Base-by-base conservation (phyloP, 2,797 vertebrate genomes). In the Lepidocolaptes lacrymiger region DNA sequence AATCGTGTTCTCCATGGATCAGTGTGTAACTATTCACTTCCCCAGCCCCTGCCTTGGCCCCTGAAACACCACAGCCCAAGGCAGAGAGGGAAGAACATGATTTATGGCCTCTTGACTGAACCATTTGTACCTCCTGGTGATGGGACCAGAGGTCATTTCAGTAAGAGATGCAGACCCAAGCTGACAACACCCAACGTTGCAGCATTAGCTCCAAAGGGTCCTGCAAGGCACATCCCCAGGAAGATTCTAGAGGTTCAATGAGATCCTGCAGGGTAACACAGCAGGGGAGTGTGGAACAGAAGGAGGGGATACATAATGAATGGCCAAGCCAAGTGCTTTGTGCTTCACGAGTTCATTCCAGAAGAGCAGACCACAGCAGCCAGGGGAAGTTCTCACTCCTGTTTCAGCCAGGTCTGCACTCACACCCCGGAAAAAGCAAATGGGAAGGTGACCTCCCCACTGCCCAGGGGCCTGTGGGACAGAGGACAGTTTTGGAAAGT, bases 1-100 rank as follows among this genome's bases (percentile, higher is more conserved):
- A 15, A 27, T 3, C 0, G 1, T 5, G 6, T 8, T 48, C 58
- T 36, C 30, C 22, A 18, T 1, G 9, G 69, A 56, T 12, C 28
- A 61, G 16, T 16, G 26, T 0, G 4, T 21, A n/a, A 27, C 6
- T 22, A 12, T 30, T 41, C 10, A 5, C 7, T 34, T 19, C 12
- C 22, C 2, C 28, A 32, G 18, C 6, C 32, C 41, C 52, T 24
- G 23, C 26, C n/a, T 49, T 44, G 21, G 22, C 12, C 59, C 72
- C 51, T 41, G 37, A 56, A 54, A 37, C 58, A 34, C n/a, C 62
- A 59, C 7, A 64, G 55, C 51, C 72, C 58, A 32, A 26, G 44
- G 46, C 18, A 55, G 46, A 43, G 23, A 36, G n/a, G 32, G 21
- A 69, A 76, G 32, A 77, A 73, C 12, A 2, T 0, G 6, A 87